A percentile compares a stretch with the other conserved stretches of the same genome.
Conservation (phyloP, 2,888 invertebrate genomes). For the Drosophila parthenogenetica region DNA sequence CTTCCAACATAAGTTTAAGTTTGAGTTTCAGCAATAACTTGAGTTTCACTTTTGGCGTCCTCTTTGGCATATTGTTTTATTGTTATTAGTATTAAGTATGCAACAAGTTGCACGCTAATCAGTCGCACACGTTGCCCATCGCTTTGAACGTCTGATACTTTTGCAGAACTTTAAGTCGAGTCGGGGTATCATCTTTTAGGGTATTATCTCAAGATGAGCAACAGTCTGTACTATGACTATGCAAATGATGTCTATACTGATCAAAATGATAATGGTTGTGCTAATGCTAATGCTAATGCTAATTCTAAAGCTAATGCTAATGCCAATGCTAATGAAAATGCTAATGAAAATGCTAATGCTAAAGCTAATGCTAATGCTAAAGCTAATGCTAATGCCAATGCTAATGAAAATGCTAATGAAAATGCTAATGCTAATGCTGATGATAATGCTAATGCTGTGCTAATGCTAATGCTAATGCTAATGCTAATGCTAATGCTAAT, state of each 20-base stretch:
- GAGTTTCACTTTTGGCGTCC: conserved; percentile 22
- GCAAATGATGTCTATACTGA: no score
- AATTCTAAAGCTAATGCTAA: neutral
- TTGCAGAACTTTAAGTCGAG: neutral
- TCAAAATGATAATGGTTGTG: neutral
- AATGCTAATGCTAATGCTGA: neutral
- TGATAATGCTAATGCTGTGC: neutral
- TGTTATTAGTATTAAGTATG: conserved; percentile 36
- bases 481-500: neutral
- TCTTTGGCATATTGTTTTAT: conserved; percentile 30
- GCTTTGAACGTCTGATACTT: neutral
- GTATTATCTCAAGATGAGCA: neutral
- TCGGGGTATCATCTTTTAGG: neutral
- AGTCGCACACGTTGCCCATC: conserved; percentile 10
- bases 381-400: neutral
- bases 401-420: neutral
- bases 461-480: neutral
- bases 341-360: neutral
- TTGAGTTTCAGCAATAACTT: conserved; percentile 11
- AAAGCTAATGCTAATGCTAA: conserved; percentile 1
- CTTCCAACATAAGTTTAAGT: neutral
- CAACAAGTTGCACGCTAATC: conserved; percentile 64
- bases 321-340: neutral
- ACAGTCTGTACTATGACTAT: no score
- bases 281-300: neutral